Evolutionary conservation across 2,113 vertebrate genomes (phyloP).

Genomic region (Tretioscincus oriximinensis): DNA sequence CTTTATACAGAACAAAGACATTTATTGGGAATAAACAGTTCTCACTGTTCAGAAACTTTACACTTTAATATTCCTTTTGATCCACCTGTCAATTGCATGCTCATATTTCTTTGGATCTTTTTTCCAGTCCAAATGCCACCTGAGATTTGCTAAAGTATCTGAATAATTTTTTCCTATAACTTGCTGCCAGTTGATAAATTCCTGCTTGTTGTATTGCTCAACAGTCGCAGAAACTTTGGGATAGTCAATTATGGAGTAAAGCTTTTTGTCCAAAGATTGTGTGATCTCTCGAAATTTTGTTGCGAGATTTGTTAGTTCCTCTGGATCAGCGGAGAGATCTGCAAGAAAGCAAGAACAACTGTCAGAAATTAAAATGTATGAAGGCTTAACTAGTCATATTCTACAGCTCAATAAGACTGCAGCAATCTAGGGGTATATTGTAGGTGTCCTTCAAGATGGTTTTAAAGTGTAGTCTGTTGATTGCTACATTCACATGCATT

Average conservation of each 20-base stretch:
- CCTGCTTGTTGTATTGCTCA: constrained; percentile 83
- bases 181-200: constrained; percentile 84
- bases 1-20: background rate
- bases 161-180: constrained; percentile 85
- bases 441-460: too few relatives aligned
- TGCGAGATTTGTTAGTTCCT: constrained; percentile 86
- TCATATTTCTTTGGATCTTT: constrained; percentile 75
- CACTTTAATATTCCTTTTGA: constrained; percentile 42
- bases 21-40: background rate
- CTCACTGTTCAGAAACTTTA: background rate
- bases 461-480: too few relatives aligned
- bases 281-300: constrained; percentile 72
- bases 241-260: constrained; percentile 84
- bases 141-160: constrained; percentile 83
- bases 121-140: constrained; percentile 94
- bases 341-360: constrained; percentile 51
- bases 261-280: constrained; percentile 76
- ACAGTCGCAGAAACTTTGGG: constrained; percentile 83
- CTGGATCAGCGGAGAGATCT: constrained; percentile 86
- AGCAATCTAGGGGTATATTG: too few relatives aligned
- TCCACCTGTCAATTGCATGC: constrained; percentile 83
- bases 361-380: background rate
- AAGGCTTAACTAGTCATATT: background rate
- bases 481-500: too few relatives aligned
- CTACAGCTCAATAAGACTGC: background rate